Percentiles rank a stretch among this genome's conserved stretches.
phyloP scores from a whole-genome alignment of 2,888 invertebrate genomes.

The Lochmaea capreae region DNA sequence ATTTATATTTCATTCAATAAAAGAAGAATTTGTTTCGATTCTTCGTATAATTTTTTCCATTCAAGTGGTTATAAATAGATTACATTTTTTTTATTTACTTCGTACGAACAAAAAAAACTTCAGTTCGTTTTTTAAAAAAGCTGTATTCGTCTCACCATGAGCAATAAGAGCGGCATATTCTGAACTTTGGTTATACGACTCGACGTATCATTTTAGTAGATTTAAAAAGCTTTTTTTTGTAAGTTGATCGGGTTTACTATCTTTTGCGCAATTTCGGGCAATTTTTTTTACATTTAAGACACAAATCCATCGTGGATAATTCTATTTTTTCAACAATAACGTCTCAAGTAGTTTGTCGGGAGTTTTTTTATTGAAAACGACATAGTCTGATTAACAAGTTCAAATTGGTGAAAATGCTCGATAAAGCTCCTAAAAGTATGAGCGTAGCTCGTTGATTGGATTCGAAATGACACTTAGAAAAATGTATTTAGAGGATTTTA shows the following conservation, averaged over 20 bases:
- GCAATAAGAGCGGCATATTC: conserved; percentile 18
- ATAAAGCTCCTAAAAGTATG: too few relatives aligned
- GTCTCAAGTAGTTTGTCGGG: conserved; percentile 8
- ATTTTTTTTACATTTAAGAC: conserved; percentile 15
- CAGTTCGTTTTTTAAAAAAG: neutral
- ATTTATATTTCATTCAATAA: conserved; percentile 30
- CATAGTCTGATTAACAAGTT: too few relatives aligned
- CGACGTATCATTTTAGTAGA: conserved; percentile 18
- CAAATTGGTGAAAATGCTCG: too few relatives aligned
- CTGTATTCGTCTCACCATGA: conserved; percentile 13
- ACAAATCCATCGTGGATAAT: neutral
- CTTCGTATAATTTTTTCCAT: conserved; percentile 3
- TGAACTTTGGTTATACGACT: conserved; percentile 20
- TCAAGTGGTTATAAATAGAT: conserved; percentile 16
- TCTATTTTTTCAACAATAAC: conserved; percentile 4
- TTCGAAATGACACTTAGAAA: too few relatives aligned
- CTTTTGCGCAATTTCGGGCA: conserved; percentile 18
- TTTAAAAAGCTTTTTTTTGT: conserved; percentile 17
- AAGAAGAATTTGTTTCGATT: conserved; percentile 39
- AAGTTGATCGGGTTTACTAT: conserved; percentile 15
- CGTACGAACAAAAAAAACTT: neutral
- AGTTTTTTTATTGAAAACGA: neutral
- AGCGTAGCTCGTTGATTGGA: too few relatives aligned
- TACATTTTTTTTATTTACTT: conserved; percentile 4
- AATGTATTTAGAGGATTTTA: too few relatives aligned